These are phyloP conservation scores for Drosophila pseudoananassae DNA, from an alignment of 1,140 invertebrate species.

Conservation along the genomic window DNA sequence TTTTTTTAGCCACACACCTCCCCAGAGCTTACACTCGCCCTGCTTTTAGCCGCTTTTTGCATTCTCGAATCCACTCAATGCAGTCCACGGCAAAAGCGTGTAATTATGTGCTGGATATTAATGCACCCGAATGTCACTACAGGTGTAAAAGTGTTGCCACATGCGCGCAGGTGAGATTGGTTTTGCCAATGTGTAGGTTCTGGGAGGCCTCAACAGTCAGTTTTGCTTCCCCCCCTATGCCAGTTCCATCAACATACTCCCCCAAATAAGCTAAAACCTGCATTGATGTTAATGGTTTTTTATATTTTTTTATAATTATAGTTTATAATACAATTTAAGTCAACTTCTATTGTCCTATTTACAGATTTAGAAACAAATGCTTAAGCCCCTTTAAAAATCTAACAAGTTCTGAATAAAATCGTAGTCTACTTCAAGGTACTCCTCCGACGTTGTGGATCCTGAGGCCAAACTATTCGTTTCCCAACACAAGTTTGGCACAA, in stretches of 20 bases:
- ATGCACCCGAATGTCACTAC: constrained; percentile 21
- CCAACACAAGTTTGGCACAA: constrained; percentile 36
- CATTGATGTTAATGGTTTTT: not conserved
- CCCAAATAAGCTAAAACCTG: too few relatives aligned
- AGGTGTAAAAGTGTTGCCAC: constrained; percentile 32
- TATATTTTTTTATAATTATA: not conserved
- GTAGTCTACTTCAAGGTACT: constrained; percentile 47
- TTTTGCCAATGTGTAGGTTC: not conserved
- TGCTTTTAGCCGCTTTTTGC: constrained; percentile 34
- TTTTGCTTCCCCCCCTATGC: not conserved
- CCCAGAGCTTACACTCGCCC: constrained; percentile 21
- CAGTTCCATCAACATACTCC: not conserved
- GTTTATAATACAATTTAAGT: not conserved
- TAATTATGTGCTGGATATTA: constrained; percentile 39
- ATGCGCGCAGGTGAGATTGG: not conserved
- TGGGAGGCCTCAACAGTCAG: not conserved
- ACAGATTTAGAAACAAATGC: not conserved
- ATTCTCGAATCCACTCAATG: constrained; percentile 20
- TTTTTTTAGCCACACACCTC: constrained; percentile 35
- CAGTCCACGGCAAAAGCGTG: constrained; percentile 18
- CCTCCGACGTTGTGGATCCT: constrained; percentile 28
- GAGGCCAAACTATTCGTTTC: constrained; percentile 32
- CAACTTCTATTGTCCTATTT: not conserved
- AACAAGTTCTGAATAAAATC: constrained; percentile 67
- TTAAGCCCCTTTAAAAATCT: constrained; percentile 14